Evolutionary conservation across 37 sponge, comb jelly and placozoan species (phyloP), one percentile per base, ranked within the genome.

Genomic region (Beroe forskalii): DNA sequence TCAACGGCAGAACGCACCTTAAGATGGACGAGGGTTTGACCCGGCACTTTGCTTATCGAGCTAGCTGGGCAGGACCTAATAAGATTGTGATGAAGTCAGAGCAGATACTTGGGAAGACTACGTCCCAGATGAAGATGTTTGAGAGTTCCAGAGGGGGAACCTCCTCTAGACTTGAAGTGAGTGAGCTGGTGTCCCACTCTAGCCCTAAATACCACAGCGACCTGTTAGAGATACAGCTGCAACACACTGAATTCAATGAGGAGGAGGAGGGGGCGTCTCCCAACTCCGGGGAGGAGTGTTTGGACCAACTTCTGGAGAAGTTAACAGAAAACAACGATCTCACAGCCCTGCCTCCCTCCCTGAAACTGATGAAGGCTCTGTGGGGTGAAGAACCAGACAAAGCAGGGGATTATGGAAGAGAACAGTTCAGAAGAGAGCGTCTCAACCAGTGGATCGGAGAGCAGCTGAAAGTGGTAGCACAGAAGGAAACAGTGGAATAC

Each of bases 41-140:
- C 30, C 43, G 86, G n/a, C 86, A 80, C 86, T 80, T 80, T 42
- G 86, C 55, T 6, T 80, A 80, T 42, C 86, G 86, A 39, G 44
- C 55, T 35, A 36, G 32, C 38, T 69, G 72, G 72, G 14, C 72
- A 1, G 27, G 33, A 9, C 1, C 38, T 32, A 69, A 69, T 37
- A 36, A 2, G 38, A 17, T 69, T 32, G 19, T 69, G 17, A 33
- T 69, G 20, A 69, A 69, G 72, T 69, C 72, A 32, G 72, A 69
- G 1, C 72, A 69, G 0, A 32, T 35, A 17, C 38, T 37, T 14
- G 72, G 72, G 19, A 69, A 69, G 38, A 6, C 33, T 17, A 8
- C 72, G 12, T 27, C 32, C 6, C n/a, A 38, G 8, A 39, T 20
- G 86, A 80, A 44, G 25, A 20, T 80, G 86, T 80, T 80, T 80